Evolutionary conservation across 2,797 vertebrate species (phyloP).

Genomic region (Hozukius guyotensis): DNA sequence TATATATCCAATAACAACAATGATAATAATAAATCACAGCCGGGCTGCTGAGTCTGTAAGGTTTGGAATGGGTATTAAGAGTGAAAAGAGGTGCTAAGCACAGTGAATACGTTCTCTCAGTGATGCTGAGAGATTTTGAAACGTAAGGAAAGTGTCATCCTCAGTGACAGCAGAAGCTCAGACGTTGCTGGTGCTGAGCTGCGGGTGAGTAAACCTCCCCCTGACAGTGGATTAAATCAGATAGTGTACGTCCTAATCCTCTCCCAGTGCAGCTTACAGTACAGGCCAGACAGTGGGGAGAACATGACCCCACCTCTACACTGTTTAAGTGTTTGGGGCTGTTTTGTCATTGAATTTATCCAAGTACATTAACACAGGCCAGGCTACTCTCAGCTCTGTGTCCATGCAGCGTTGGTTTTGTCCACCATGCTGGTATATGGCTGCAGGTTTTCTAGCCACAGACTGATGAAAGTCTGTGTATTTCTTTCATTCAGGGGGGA

Average conservation of each 20-base stretch:
- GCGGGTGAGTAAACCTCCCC: constrained; percentile 56
- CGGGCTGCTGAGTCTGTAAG: not conserved
- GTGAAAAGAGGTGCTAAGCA: not conserved
- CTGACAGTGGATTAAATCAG: constrained; percentile 78
- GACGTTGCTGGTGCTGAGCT: constrained; percentile 44
- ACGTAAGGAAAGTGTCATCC: constrained; percentile 19
- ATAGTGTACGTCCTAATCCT: constrained; percentile 76
- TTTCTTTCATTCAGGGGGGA: not conserved
- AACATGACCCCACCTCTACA: constrained; percentile 64
- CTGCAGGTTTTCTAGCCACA: not conserved
- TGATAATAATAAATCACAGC: too few species aligned
- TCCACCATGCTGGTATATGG: not conserved
- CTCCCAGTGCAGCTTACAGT: constrained; percentile 68
- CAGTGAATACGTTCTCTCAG: not conserved
- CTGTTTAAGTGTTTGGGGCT: not conserved
- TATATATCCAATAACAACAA: too few species aligned
- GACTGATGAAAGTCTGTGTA: constrained; percentile 5
- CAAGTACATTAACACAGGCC: not conserved
- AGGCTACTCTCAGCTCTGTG: not conserved
- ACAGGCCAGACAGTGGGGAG: constrained; percentile 65
- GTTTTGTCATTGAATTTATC: not conserved
- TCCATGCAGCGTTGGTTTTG: not conserved
- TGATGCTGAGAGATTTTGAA: not conserved
- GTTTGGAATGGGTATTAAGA: not conserved
- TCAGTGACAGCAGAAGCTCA: constrained; percentile 46